A percentile compares a stretch with the other conserved stretches of the same genome.
phyloP scores from a whole-genome alignment of 1,140 invertebrate genomes.

The Papilio polyxenes region DNA sequence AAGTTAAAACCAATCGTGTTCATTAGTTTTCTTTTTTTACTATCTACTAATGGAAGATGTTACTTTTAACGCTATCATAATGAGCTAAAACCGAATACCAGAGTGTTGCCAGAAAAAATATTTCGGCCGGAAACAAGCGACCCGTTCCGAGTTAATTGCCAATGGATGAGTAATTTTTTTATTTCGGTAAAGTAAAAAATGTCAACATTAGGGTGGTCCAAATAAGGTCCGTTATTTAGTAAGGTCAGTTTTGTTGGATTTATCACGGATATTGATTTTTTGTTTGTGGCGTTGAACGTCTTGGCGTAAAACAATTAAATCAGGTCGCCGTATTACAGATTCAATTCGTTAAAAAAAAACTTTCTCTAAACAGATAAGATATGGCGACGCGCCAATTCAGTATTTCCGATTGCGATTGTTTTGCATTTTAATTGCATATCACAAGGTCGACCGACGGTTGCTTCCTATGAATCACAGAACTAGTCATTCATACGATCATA shows the following conservation, averaged over 20 bases:
- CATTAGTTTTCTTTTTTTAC: conserved; percentile 7
- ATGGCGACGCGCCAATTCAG: conserved; percentile 6
- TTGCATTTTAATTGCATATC: conserved; percentile 10
- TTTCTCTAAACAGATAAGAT: conserved; percentile 4
- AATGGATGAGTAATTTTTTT: conserved; percentile 11
- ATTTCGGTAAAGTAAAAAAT: neutral
- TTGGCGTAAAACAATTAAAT: neutral
- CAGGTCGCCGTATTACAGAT: neutral
- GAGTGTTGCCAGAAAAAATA: conserved; percentile 26
- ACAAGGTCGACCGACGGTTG: neutral
- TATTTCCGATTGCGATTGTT: conserved; percentile 12
- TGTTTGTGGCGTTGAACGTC: neutral
- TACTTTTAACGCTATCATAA: conserved; percentile 25
- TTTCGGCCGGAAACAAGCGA: conserved; percentile 18
- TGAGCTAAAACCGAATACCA: neutral
- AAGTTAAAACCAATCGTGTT: neutral
- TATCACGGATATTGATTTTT: neutral
- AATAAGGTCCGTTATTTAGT: neutral
- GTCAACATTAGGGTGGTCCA: conserved; percentile 2
- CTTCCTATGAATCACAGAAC: conserved; percentile 8
- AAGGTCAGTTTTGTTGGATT: neutral
- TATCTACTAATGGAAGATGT: conserved; percentile 21
- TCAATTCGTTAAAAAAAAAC: neutral
- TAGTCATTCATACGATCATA: neutral
- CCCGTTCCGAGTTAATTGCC: conserved; percentile 6